A percentile compares a stretch with the other conserved stretches of the same genome.
phyloP scores from a whole-genome alignment of 2,888 invertebrate genomes.

The Drosophila setosimentum region DNA sequence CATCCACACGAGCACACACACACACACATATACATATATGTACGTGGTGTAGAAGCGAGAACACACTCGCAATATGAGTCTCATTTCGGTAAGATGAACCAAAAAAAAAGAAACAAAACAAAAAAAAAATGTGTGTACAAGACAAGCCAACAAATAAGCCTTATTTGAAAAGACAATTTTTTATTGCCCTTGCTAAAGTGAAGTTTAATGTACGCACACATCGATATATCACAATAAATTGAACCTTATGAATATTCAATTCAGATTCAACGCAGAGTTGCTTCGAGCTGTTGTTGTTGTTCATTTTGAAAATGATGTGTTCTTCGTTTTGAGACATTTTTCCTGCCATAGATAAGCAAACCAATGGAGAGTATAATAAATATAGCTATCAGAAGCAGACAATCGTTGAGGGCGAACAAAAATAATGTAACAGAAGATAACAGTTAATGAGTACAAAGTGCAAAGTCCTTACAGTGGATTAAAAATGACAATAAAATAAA shows the following conservation, averaged over 20 bases:
- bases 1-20: not conserved
- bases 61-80: constrained; percentile 36
- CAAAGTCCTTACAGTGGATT: constrained; percentile 14
- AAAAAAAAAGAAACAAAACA: not conserved
- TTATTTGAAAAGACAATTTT: constrained; percentile 38
- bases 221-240: constrained; percentile 41
- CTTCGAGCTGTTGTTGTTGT: not conserved
- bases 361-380: constrained; percentile 26
- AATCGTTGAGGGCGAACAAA: constrained; percentile 5
- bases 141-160: constrained; percentile 6
- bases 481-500: constrained; percentile 3
- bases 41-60: not conserved
- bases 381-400: constrained; percentile 37
- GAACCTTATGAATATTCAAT: constrained; percentile 55
- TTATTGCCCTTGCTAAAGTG: constrained; percentile 33
- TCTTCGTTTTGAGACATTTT: not conserved
- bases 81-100: constrained; percentile 17
- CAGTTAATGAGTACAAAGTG: constrained; percentile 61
- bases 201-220: constrained; percentile 40
- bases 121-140: constrained; percentile 7
- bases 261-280: not conserved
- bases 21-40: not conserved
- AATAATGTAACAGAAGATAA: constrained; percentile 42
- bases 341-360: not conserved
- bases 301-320: not conserved